Evolutionary conservation across 2,888 invertebrate genomes (phyloP).

Genomic region (Plebejus melissa): DNA sequence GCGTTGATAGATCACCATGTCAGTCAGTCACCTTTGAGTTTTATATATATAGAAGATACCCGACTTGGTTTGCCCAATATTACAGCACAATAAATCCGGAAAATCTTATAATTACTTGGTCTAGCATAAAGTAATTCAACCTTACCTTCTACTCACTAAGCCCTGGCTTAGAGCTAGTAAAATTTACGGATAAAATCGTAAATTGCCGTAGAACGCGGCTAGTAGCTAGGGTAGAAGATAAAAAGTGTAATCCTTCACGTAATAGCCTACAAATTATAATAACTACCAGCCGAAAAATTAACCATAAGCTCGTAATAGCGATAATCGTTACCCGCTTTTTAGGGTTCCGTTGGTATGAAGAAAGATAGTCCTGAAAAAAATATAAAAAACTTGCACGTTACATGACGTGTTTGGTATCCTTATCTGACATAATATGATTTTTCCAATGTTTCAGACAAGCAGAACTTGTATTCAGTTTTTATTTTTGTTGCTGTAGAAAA

Average conservation of each 20-base stretch:
- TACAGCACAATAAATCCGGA: not conserved
- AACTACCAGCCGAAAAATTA: slow-evolving; percentile 13
- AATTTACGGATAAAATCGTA: not conserved
- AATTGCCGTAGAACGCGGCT: not conserved
- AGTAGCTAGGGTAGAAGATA: not conserved
- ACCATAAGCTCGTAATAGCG: not conserved
- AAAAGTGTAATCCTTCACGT: slow-evolving; percentile 19
- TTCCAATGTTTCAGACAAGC: no score
- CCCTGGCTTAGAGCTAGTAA: not conserved
- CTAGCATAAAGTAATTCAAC: not conserved
- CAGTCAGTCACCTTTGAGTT: no score
- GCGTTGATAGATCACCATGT: no score
- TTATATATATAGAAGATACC: no score
- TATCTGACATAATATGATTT: no score
- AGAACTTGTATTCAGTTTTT: no score
- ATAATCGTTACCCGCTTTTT: not conserved
- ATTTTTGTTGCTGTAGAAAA: no score
- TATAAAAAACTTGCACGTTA: not conserved
- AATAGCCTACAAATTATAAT: slow-evolving; percentile 18
- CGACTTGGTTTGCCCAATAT: no score
- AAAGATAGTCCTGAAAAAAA: not conserved
- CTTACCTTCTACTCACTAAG: not conserved
- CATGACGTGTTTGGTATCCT: no score
- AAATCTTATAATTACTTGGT: not conserved
- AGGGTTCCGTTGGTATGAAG: not conserved